Evolutionary conservation across 2,797 vertebrate species (phyloP).

Genomic region (Cynopterus sphinx): DNA sequence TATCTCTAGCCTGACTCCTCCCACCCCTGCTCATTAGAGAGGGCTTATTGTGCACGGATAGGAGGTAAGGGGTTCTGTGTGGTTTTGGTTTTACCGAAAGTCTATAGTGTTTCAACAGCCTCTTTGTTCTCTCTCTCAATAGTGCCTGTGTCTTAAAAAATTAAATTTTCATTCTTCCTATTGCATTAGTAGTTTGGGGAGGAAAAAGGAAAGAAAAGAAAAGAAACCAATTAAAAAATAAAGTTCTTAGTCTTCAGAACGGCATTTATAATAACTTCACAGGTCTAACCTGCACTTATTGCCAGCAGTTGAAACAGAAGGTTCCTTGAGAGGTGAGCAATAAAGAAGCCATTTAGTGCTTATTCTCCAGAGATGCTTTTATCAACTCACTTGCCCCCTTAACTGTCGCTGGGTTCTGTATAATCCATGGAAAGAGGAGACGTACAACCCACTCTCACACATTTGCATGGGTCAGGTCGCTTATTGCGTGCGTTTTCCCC

Average conservation of each 20-base stretch:
- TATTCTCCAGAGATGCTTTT: constrained; percentile 79
- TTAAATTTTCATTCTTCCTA: constrained; percentile 78
- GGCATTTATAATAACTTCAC: constrained; percentile 82
- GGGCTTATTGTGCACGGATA: constrained; percentile 63
- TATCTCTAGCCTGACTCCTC: neutral
- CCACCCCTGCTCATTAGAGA: constrained; percentile 49
- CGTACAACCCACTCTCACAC: constrained; percentile 37
- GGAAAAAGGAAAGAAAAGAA: constrained; percentile 32
- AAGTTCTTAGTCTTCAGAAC: constrained; percentile 78
- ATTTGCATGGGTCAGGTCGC: constrained; percentile 73
- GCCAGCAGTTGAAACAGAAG: constrained; percentile 78
- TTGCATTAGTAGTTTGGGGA: constrained; percentile 68
- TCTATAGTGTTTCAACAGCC: constrained; percentile 80
- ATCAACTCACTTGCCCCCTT: constrained; percentile 76
- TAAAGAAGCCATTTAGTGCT: constrained; percentile 81
- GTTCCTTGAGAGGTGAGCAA: constrained; percentile 82
- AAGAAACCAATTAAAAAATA: constrained; percentile 80
- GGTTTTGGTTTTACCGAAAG: constrained; percentile 67
- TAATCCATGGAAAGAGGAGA: constrained; percentile 80
- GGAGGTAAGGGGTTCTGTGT: constrained; percentile 33
- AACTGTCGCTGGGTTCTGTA: constrained; percentile 66
- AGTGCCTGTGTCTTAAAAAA: constrained; percentile 73
- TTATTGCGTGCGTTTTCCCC: constrained; percentile 73
- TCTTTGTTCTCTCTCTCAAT: constrained; percentile 76
- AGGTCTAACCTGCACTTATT: constrained; percentile 84